These are phyloP conservation scores for Dryococelus australis DNA, from an alignment of 2,888 invertebrate species.

Conservation along the genomic window DNA sequence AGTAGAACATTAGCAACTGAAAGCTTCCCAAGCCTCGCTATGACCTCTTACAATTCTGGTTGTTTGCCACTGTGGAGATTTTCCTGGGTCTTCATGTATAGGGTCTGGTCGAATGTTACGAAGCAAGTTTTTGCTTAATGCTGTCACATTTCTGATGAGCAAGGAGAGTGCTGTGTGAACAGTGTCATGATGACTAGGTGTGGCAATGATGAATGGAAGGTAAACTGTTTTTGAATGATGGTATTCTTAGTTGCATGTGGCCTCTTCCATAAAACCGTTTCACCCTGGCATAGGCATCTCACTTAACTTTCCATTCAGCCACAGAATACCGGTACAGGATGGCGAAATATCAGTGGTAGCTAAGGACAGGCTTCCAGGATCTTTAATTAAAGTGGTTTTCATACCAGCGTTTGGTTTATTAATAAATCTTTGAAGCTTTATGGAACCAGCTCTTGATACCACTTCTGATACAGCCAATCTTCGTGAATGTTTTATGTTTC, in stretches of 20 bases:
- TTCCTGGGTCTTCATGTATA: conserved; percentile 53
- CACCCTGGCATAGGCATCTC: conserved; percentile 42
- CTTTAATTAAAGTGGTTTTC: neutral
- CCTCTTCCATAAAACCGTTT: conserved; percentile 48
- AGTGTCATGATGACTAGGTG: conserved; percentile 46
- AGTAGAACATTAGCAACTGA: conserved; percentile 41
- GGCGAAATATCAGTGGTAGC: neutral
- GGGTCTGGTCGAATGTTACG: conserved; percentile 53
- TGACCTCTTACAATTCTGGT: conserved; percentile 38
- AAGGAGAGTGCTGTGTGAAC: conserved; percentile 44
- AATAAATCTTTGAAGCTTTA: conserved; percentile 1
- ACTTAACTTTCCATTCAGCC: conserved; percentile 44
- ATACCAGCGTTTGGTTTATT: neutral
- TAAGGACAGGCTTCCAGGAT: neutral
- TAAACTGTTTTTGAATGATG: conserved; percentile 34
- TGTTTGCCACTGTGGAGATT: conserved; percentile 49
- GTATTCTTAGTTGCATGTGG: conserved; percentile 35
- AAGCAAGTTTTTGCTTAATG: conserved; percentile 47
- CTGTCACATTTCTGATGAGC: conserved; percentile 46
- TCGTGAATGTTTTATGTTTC: neutral
- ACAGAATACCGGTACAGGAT: conserved; percentile 23
- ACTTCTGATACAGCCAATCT: neutral
- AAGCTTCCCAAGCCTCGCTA: conserved; percentile 46
- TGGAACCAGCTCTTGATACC: neutral
- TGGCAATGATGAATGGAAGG: conserved; percentile 42